Evolutionary conservation across 2,113 vertebrate species (phyloP).

Genomic region (Motacilla tschutschensis): DNA sequence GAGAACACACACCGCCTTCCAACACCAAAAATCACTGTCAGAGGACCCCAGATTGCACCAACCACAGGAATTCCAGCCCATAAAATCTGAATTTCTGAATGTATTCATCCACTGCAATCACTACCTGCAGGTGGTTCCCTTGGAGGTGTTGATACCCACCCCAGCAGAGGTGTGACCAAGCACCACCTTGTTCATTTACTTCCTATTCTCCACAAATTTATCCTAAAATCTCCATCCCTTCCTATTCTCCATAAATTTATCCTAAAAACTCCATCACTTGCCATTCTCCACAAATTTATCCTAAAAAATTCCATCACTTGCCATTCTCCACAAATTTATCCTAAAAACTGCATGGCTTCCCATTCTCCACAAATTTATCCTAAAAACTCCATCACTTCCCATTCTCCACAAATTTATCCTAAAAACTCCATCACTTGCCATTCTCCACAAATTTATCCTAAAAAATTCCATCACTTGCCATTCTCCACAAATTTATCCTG

Average conservation of each 20-base stretch:
- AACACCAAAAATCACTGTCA: neutral
- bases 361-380: neutral
- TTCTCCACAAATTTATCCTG: neutral
- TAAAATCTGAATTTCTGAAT: neutral
- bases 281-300: neutral
- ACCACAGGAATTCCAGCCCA: accelerated
- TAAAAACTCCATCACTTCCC: neutral
- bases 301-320: neutral
- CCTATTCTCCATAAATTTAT: too few species aligned
- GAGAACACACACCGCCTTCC: neutral
- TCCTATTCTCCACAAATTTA: neutral
- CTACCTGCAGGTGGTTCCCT: neutral
- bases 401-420: too few species aligned
- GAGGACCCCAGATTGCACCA: neutral
- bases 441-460: too few species aligned
- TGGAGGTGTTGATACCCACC: neutral
- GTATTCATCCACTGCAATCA: accelerated
- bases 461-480: too few species aligned
- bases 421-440: too few species aligned
- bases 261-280: too few species aligned
- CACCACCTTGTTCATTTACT: neutral
- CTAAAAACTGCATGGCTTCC: too few species aligned
- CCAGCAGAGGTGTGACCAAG: neutral
- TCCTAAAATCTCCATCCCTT: too few species aligned
- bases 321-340: too few species aligned